These are phyloP conservation scores for Gymnobelideus leadbeateri DNA, from an alignment of 2,113 vertebrate species.

Conservation along the genomic window DNA sequence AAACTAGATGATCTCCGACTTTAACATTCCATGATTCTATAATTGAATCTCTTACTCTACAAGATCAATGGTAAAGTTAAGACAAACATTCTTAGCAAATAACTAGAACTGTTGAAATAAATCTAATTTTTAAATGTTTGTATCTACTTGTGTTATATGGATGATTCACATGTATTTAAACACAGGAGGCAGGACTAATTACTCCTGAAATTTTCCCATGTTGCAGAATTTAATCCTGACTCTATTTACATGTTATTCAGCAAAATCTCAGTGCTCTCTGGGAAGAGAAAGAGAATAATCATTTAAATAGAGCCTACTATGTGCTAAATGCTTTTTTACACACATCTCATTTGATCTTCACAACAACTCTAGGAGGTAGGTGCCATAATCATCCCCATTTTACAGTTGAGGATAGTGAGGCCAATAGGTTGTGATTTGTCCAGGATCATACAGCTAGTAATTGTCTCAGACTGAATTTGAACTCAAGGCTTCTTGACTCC, in stretches of 20 bases:
- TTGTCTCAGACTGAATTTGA: background rate
- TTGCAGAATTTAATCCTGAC: conserved; percentile 62
- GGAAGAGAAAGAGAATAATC: background rate
- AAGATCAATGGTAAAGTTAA: conserved; percentile 32
- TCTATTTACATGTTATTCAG: conserved; percentile 50
- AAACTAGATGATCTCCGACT: background rate
- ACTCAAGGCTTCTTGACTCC: background rate
- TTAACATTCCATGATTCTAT: background rate
- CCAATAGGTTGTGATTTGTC: background rate
- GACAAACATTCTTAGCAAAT: conserved; percentile 40
- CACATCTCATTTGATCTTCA: background rate
- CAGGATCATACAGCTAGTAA: background rate
- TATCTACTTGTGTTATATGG: background rate
- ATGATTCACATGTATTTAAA: conserved; percentile 64
- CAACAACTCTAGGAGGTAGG: background rate
- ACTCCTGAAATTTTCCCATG: conserved; percentile 59
- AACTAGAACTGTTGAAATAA: conserved; percentile 49
- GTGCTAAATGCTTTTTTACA: background rate
- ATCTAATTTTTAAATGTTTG: conserved; percentile 74
- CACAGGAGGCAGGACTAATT: conserved; percentile 66
- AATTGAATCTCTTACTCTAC: background rate
- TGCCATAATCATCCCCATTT: background rate
- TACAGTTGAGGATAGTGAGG: background rate
- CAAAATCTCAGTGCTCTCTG: background rate
- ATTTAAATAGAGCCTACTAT: background rate